A percentile compares a stretch with the other conserved stretches of the same genome.
Evolutionary conservation across 2,888 invertebrate genomes (phyloP).

Genomic region (Orthonychiurus folsomi): DNA sequence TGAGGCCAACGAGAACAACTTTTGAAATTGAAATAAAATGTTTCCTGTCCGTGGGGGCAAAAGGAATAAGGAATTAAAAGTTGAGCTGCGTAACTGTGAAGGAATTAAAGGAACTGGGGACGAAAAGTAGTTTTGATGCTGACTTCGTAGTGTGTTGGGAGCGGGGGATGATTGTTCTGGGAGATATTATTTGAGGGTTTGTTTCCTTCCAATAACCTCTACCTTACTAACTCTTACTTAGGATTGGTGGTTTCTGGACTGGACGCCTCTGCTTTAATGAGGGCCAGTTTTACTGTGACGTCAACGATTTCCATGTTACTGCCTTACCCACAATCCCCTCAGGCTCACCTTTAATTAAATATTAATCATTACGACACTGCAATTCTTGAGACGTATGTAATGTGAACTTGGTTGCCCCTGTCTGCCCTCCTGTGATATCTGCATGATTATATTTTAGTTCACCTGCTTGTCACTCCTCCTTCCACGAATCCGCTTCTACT

Average conservation of each 20-base stretch:
- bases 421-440: too few relatives aligned
- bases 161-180: background rate
- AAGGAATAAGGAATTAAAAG: background rate
- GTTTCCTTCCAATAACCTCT: background rate
- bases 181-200: background rate
- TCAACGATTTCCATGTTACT: background rate
- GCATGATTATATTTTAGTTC: too few relatives aligned
- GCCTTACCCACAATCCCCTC: background rate
- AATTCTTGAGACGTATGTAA: background rate
- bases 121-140: too few relatives aligned
- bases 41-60: too few relatives aligned
- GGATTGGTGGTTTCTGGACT: background rate
- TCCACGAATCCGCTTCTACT: too few relatives aligned
- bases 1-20: constrained; percentile 1
- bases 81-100: background rate
- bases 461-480: too few relatives aligned
- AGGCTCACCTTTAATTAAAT: background rate
- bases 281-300: background rate
- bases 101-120: background rate
- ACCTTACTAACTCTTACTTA: background rate
- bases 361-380: background rate
- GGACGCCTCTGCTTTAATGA: background rate
- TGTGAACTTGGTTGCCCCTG: background rate
- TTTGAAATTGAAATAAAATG: too few relatives aligned
- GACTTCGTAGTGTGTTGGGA: background rate